A percentile compares a stretch with the other conserved stretches of the same genome.
Evolutionary conservation across 1,140 invertebrate genomes (phyloP).

Genomic region (Caenorhabditis remanei): DNA sequence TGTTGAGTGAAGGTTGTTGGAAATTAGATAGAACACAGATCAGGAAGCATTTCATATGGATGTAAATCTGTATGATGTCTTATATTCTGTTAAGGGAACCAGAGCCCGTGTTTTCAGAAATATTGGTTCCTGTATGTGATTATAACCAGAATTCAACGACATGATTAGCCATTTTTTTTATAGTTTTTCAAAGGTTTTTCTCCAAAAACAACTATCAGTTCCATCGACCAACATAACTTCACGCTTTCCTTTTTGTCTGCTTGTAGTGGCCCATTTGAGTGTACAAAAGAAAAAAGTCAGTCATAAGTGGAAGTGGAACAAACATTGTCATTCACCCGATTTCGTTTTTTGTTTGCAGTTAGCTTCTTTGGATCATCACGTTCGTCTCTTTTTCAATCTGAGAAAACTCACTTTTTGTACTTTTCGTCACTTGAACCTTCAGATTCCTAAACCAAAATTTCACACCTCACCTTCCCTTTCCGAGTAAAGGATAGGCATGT

Average conservation of each 20-base stretch:
- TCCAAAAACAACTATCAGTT: background rate
- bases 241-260: conserved; percentile 3
- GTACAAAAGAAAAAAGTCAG: conserved; percentile 32
- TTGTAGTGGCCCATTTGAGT: conserved; percentile 34
- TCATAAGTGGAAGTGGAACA: conserved; percentile 54
- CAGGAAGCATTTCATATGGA: too few relatives aligned
- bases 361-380: conserved; percentile 14
- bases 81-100: too few relatives aligned
- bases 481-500: background rate
- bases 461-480: background rate
- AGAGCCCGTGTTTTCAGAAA: too few relatives aligned
- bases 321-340: conserved; percentile 56
- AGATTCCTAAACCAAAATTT: background rate
- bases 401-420: background rate
- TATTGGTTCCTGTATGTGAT: too few relatives aligned
- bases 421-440: background rate
- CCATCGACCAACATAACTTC: background rate
- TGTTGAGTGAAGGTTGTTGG: too few relatives aligned
- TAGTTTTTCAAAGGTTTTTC: too few relatives aligned
- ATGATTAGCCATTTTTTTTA: too few relatives aligned
- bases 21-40: too few relatives aligned
- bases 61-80: too few relatives aligned
- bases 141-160: too few relatives aligned
- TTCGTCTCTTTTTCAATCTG: background rate
- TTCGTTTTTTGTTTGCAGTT: conserved; percentile 35